Conservation (phyloP, 1,140 invertebrate genomes). For the Heliothis subflexa region DNA sequence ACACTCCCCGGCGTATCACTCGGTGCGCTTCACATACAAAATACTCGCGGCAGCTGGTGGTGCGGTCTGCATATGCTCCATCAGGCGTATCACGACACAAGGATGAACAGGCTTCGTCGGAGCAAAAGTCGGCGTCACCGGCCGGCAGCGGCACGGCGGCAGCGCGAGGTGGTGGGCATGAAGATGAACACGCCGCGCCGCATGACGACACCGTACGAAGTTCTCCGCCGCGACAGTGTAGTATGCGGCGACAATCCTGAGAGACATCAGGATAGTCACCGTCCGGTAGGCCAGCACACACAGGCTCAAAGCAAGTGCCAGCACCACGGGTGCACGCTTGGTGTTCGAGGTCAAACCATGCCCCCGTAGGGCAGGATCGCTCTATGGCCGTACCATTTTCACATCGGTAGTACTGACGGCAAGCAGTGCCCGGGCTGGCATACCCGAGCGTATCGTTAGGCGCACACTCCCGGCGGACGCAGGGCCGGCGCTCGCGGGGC, state of each 20-base stretch:
- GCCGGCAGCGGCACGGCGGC: slow-evolving; percentile 72
- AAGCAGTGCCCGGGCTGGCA: slow-evolving; percentile 86
- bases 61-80: slow-evolving; percentile 87
- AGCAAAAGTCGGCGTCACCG: slow-evolving; percentile 79
- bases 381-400: slow-evolving; percentile 83
- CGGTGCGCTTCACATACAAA: slow-evolving; percentile 85
- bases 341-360: slow-evolving; percentile 86
- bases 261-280: slow-evolving; percentile 79
- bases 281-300: slow-evolving; percentile 76
- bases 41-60: slow-evolving; percentile 87
- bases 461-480: slow-evolving; percentile 74
- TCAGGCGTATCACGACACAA: slow-evolving; percentile 81
- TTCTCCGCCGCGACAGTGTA: slow-evolving; percentile 70
- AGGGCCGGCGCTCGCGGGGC: slow-evolving; percentile 65
- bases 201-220: slow-evolving; percentile 68
- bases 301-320: slow-evolving; percentile 77
- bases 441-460: slow-evolving; percentile 72
- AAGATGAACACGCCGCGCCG: slow-evolving; percentile 57
- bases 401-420: slow-evolving; percentile 83
- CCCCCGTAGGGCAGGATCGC: slow-evolving; percentile 77
- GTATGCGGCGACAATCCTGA: slow-evolving; percentile 71
- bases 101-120: slow-evolving; percentile 78
- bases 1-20: slow-evolving; percentile 82
- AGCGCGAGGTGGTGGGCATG: slow-evolving; percentile 71
- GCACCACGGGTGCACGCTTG: slow-evolving; percentile 80